Base-by-base conservation (phyloP, 2,113 vertebrate genomes). In the Xyrauchen texanus region DNA sequence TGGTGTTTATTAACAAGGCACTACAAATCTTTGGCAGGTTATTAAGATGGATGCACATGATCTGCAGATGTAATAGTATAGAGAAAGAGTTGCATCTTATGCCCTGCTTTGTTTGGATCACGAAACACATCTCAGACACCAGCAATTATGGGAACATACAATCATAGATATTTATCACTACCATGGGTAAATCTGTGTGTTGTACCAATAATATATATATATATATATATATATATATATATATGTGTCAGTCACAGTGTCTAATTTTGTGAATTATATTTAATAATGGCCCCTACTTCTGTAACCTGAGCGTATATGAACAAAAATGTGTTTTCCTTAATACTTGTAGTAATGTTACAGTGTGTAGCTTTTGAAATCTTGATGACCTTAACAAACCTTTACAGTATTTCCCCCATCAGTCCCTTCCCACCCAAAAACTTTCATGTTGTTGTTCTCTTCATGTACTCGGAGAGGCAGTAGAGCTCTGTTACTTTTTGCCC, bases 291-390 rank as follows among this genome's bases (percentile, higher is more conserved):
- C 62, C 15, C 7, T 73, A 57, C 12, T 70, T 15, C 13, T 81
- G 7, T 76, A 66, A 64, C n/a, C 52, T 21, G 80, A 82, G 80
- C 76, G 10, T 3, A 69, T n/a, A 49, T 57, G 83, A 84, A 79
- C 83, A 84, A 84, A 79, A 42, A 34, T 34, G 21, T 34, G 21
- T 34, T 53, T 68, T 53, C 42, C 51, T 51, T 21, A 69, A 55
- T 52, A 78, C 58, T 78, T 84, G 55, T 73, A 8, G 21, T 62
- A 45, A 55, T 52, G 61, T 71, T 64, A 72, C 16, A 5, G 1
- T 44, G 42, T 81, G 21, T 63, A 52, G 46, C 51, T 53, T 64
- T 64, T 64, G 45, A 61, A 62, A 10, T 47, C 21, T 34, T 1
- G 10, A n/a, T 49, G 45, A 34, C 42, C 66, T 61, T 8, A 76